Base-by-base conservation (phyloP, 2,888 invertebrate species). In the Dusona sp. region DNA sequence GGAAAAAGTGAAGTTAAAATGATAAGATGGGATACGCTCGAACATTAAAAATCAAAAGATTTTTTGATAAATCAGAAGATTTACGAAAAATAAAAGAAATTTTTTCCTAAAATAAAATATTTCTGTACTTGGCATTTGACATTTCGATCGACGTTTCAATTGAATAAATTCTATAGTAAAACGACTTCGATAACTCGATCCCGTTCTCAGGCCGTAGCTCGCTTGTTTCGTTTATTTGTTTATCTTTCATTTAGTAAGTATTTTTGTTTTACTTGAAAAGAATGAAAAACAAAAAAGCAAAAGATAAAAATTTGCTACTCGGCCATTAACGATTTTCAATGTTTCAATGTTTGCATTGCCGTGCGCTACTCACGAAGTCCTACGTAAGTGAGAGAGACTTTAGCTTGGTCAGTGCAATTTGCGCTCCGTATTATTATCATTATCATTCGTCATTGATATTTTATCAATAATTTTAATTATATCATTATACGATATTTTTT, bases 311-410 rank as follows among this genome's bases (percentile, higher is more conserved):
- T 84, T 78, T 61, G 87, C 82, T 77, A 85, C 78, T 78, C 80
- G 83, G 88, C 90, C 90, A 91, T 92, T 93, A 93, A 93, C 89
- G 90, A 90, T 92, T 92, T 92, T 91, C 88, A 91, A 91, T 93
- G 90, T 92, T 93, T 92, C 91, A 91, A 92, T 91, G 91, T 92
- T 85, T 92, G 93, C 93, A 91, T 92, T 91, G 86, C 93, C 91
- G 92, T 93, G 91, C 87, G 88, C 84, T 86, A 84, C 91, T 92
- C 90, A 91, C 89, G 90, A 93, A 94, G 94, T 94, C 93, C 92
- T 93, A 93, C 92, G 94, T 94, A 94, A 94, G 94, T 94, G 90
- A 90, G 90, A 93, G 82, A 83, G 82, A 84, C 81, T 86, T 81
- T 84, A 86, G 86, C 86, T 86, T 86, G 84, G 81, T 86, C 86